Base-by-base conservation (phyloP, 2,797 vertebrate genomes). In the Oreochromis grahami region DNA sequence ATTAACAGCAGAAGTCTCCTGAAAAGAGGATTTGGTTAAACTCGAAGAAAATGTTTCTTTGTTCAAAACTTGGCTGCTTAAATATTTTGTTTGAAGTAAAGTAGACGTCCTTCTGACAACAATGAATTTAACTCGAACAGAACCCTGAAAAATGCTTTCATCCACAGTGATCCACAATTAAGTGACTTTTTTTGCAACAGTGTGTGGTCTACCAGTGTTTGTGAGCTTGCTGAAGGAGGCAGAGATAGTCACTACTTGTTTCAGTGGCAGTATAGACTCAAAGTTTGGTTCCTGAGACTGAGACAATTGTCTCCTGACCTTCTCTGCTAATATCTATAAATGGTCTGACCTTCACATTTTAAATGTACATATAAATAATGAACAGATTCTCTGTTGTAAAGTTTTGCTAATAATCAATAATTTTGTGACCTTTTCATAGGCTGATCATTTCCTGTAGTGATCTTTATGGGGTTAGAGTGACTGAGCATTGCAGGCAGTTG, bases 381-480 rank as follows among this genome's bases (percentile, higher is more conserved):
- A 8, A 56, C 65, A 63, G 45, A 7, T 32, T 45, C 15, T 26
- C 15, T 53, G 29, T 55, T 32, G 8, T 51, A 13, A 5, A 21
- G n/a, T n/a, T 51, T 26, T 58, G 13, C 9, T 70, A 36, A 56
- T 63, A 74, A 84, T 68, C 63, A 19, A 50, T 82, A 19, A 76
- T 76, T 76, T 60, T n/a, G 9, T 74, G 63, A 89, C 45, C 82
- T 90, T 89, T 70, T 83, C 12, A 55, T 26, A 48, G 43, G 83
- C 9, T 63, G 21, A 65, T 21, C 32, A 84, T 89, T 84, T 84
- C 6, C 41, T 79, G 8, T 85, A 84, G 87, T 84, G 53, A 84
- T 77, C 70, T 15, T 1, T 13, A 24, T 77, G 7, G 2, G 9
- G 21, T 80, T 82, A 43, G 3, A 43, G 15, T 7, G 24, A 72